Conservation (phyloP, 2,113 vertebrate genomes). For the Orycteropus afer region DNA sequence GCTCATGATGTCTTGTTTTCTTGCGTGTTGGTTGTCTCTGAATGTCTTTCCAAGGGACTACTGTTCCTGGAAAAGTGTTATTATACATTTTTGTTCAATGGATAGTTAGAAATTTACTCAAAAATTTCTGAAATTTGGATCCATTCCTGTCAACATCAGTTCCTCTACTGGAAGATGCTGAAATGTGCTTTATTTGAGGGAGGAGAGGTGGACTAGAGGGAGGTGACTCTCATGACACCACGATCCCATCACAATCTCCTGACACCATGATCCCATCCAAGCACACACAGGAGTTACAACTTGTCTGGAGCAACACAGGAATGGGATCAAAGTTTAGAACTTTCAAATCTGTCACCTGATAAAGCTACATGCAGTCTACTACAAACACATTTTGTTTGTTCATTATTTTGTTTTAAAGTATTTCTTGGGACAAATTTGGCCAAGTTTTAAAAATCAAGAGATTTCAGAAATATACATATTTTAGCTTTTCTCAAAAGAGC, state of each 20-base stretch:
- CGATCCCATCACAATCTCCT: neutral
- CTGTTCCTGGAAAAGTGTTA: neutral
- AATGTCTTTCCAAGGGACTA: neutral
- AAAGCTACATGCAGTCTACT: neutral
- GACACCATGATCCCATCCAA: neutral
- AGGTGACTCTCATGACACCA: neutral
- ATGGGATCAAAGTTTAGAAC: neutral
- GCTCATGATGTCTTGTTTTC: neutral
- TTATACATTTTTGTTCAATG: neutral
- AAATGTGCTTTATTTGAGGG: neutral
- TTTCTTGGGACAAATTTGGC: neutral
- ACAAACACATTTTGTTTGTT: neutral
- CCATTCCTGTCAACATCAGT: neutral
- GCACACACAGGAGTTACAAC: neutral
- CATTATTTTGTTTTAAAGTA: neutral
- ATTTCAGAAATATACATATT: neutral
- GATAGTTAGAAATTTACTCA: neutral
- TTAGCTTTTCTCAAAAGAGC: neutral
- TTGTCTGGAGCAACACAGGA: neutral
- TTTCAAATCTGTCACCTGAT: neutral
- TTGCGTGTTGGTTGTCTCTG: neutral
- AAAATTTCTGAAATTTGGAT: neutral
- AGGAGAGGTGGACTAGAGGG: fast-evolving
- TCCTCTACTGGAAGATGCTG: neutral
- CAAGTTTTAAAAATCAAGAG: neutral